Base-by-base conservation (phyloP, 2,113 vertebrate genomes). In the Rattus norvegicus region DNA sequence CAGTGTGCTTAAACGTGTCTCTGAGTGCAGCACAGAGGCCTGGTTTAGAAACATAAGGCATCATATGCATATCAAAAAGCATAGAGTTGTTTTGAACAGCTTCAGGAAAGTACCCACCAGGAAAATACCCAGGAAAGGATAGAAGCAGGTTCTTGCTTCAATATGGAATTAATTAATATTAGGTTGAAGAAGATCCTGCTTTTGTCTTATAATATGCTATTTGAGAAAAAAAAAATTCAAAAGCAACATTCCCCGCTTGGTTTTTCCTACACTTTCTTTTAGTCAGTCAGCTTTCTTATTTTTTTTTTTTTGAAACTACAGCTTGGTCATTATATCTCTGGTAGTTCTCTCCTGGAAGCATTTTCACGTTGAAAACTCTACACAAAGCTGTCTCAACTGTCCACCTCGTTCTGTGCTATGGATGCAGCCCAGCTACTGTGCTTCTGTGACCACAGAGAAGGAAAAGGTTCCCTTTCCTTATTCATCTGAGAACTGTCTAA, bases 371-470 rank as follows among this genome's bases (percentile, higher is more conserved):
- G 61, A 85, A 79, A 88, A 67, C 24, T 80, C 94, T 14, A 3
- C 47, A 93, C 61, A 79, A 87, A 76, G 84, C 9, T 26, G 56
- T 2, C 59, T 83, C n/a, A n/a, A 56, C 43, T 88, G 24, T 49
- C 59, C 47, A 72, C 12, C 39, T 81, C 52, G 20, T 75, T 33
- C 49, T 77, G n/a, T 54, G 87, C 75, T 73, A 4, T 70, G 30
- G 52, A 17, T 73, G n/a, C 49, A 47, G 12, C 36, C n/a, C 43
- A 92, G 87, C 6, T 28, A 24, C 24, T 81, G 43, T 54, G 88
- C 81, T 80, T 79, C 80, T 91, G 5, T 92, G 91, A 95, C 95
- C 80, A 73, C n/a, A 36, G 49, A 87, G 39, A 61, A 92, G 63
- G 70, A 61, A 81, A 67, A 80, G 26, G 1, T 33, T 61, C 26